Conservation (phyloP, 2,888 invertebrate species). For the Tetragonisca angustula region DNA sequence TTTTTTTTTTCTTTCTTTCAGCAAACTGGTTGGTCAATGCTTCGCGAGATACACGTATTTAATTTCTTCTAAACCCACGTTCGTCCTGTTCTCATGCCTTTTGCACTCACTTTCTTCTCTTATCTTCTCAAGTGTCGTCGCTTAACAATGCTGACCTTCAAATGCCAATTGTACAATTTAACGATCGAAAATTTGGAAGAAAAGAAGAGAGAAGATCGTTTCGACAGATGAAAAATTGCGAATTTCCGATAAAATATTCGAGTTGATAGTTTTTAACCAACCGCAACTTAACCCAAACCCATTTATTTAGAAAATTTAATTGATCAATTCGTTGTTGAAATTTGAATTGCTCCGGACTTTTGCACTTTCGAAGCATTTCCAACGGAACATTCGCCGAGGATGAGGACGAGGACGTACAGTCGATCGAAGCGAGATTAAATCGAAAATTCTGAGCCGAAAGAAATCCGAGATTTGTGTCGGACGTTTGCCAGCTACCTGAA, state of each 20-base stretch:
- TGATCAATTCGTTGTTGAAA: too few relatives aligned
- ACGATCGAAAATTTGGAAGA: too few relatives aligned
- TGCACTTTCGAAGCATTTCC: neutral
- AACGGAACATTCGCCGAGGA: neutral
- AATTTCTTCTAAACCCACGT: neutral
- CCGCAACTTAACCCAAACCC: too few relatives aligned
- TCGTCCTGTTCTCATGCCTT: neutral
- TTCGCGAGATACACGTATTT: neutral
- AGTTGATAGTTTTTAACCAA: too few relatives aligned
- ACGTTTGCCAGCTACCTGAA: neutral
- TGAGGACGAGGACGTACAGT: neutral
- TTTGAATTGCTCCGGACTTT: too few relatives aligned
- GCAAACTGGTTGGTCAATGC: neutral
- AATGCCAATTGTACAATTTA: too few relatives aligned
- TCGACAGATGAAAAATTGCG: too few relatives aligned
- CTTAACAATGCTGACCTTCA: too few relatives aligned
- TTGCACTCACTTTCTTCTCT: neutral
- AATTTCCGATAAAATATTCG: too few relatives aligned
- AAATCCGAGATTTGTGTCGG: neutral
- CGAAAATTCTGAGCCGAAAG: neutral
- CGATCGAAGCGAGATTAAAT: neutral
- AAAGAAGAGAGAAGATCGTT: too few relatives aligned
- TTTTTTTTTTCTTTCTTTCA: neutral
- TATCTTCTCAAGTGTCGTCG: too few relatives aligned
- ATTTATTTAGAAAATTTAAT: too few relatives aligned